Evolutionary conservation across 2,888 invertebrate species (phyloP).

Genomic region (Luffia ferchaultella): DNA sequence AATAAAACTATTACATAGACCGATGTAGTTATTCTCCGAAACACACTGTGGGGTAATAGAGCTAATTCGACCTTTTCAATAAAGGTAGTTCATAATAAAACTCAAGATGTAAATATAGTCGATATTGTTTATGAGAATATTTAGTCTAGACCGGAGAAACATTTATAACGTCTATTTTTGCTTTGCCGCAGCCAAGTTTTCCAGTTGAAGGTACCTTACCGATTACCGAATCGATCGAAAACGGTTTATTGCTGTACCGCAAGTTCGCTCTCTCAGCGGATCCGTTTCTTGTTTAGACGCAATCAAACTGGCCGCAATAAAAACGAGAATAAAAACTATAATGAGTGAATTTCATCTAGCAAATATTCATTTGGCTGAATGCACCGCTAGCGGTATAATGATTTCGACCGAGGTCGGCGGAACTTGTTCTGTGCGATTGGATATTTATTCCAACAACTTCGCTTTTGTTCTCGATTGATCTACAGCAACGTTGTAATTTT

Average conservation of each 20-base stretch:
- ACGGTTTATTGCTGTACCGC: constrained; percentile 36
- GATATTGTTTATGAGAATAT: constrained; percentile 37
- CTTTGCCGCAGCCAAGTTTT: constrained; percentile 43
- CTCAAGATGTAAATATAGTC: constrained; percentile 1
- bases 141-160: constrained; percentile 56
- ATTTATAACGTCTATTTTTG: constrained; percentile 31
- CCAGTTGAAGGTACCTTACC: constrained; percentile 37
- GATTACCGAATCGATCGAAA: constrained; percentile 38
- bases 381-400: no score
- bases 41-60: no score
- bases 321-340: constrained; percentile 51
- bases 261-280: constrained; percentile 24
- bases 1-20: no score
- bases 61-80: no score
- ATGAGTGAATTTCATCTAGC: constrained; percentile 45
- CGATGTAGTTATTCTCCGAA: no score
- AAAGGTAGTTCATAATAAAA: background rate
- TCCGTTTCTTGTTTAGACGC: constrained; percentile 50
- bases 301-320: constrained; percentile 47
- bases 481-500: no score
- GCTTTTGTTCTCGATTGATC: no score
- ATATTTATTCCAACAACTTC: no score
- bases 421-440: no score
- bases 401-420: no score
- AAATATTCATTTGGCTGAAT: constrained; percentile 48